Percentiles rank a stretch among this genome's conserved stretches.
These are phyloP conservation scores for Encarsia formosa DNA, from an alignment of 2,888 invertebrate species.

Conservation along the genomic window DNA sequence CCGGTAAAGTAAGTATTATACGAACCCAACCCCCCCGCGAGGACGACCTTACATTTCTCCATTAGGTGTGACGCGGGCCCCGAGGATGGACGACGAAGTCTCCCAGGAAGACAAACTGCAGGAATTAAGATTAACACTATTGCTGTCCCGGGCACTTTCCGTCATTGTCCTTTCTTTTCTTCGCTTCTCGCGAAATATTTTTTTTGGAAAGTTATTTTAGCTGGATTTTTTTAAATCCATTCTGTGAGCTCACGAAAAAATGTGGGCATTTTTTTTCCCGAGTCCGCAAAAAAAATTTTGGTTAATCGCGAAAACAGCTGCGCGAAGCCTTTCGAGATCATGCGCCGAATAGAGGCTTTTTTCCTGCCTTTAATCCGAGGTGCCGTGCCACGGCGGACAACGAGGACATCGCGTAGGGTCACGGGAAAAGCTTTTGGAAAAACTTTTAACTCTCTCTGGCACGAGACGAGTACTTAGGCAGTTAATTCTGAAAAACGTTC, in stretches of 20 bases:
- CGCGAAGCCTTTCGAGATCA: no score
- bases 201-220: no score
- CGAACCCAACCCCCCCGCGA: conserved; percentile 3
- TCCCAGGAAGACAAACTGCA: conserved; percentile 37
- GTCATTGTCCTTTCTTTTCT: conserved; percentile 41
- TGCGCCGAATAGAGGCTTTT: no score
- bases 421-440: conserved; percentile 29
- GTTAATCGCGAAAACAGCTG: no score
- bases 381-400: no score
- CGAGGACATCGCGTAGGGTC: no score
- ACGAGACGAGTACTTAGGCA: background rate
- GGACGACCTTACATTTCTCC: conserved; percentile 35
- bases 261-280: no score
- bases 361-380: no score
- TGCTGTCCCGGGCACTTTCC: conserved; percentile 36
- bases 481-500: conserved; percentile 38
- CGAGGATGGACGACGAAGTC: conserved; percentile 28
- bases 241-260: no score
- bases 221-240: no score
- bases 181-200: conserved; percentile 3
- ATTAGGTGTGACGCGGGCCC: conserved; percentile 32
- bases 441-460: conserved; percentile 29
- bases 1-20: conserved; percentile 15
- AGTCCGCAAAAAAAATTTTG: no score
- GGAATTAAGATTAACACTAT: conserved; percentile 47